Base-by-base conservation (phyloP, 2,888 invertebrate genomes). In the Phyllotreta cruciferae region DNA sequence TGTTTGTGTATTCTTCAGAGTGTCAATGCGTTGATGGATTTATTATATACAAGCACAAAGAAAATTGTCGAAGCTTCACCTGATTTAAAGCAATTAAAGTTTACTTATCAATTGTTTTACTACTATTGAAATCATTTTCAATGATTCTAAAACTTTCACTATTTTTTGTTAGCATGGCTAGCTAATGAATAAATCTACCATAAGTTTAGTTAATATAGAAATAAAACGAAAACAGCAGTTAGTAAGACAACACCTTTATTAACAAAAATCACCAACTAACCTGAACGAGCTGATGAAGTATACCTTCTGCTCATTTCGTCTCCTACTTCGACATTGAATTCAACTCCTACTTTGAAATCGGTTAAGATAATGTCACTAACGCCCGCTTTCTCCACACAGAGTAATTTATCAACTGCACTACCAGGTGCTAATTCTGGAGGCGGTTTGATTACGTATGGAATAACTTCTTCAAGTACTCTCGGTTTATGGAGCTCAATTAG, bases 291-390 rank as follows among this genome's bases (percentile, higher is more conserved):
- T 14, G 74, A 69, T 50, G 74, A 74, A 60, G 75, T 76, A 44
- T 76, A 77, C 66, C 74, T 77, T 71, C 74, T 73, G 64, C 78
- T 74, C 75, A 79, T 80, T 71, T 79, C 79, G 66, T 77, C 76
- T 58, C 69, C 74, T 60, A 74, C 71, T 72, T 75, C 78, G 58
- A 75, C 76, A 73, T 77, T 75, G 70, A 77, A 75, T 67, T 76
- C 76, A 56, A 77, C 72, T 63, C 76, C 76, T 64, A 78, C 74
- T 69, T 74, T 74, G 58, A 71, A 76, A 66, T 77, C 76, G 11
- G 75, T 73, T 44, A 75, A 53, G 57, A 73, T 68, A 50, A 72
- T 68, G 55, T 76, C 74, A 67, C 74, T 73, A 10, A 63, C 62
- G 49, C 72, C 72, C 8, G 68, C 63, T 37, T 73, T 72, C 64